phyloP scores from a whole-genome alignment of 2,888 invertebrate genomes.

The Lycocerus yunnanus region DNA sequence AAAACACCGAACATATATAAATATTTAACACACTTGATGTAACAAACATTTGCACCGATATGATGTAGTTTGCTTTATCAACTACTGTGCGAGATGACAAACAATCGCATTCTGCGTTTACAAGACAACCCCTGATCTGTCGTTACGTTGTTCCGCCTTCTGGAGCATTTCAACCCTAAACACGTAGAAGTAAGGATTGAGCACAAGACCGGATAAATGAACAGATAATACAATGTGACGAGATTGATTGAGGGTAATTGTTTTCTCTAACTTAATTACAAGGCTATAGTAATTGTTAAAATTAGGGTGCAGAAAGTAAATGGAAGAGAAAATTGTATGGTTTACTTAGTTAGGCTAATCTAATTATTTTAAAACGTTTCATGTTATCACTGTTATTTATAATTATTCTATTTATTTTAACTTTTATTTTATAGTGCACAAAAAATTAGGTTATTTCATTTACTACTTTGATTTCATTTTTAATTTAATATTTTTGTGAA shows the following conservation, averaged over 20 bases:
- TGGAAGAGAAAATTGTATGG: conserved; percentile 26
- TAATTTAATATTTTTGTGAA: too few relatives aligned
- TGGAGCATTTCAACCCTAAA: conserved; percentile 30
- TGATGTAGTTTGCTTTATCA: conserved; percentile 2
- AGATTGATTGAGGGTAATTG: conserved; percentile 38
- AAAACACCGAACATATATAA: not conserved
- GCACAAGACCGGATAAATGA: conserved; percentile 28
- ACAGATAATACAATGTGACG: conserved; percentile 36
- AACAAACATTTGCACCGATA: not conserved
- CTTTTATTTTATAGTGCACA: not conserved
- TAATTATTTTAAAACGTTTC: conserved; percentile 8
- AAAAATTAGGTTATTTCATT: not conserved
- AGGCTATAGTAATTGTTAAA: conserved; percentile 32
- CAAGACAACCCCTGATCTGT: conserved; percentile 27
- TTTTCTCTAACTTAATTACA: conserved; percentile 35
- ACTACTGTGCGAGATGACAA: conserved; percentile 22
- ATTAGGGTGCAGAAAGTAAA: conserved; percentile 26
- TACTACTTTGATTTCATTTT: not conserved
- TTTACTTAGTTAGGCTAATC: conserved; percentile 20
- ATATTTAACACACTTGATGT: not conserved
- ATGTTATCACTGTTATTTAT: not conserved
- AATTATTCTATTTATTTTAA: not conserved
- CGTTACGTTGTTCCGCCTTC: conserved; percentile 31
- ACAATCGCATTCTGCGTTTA: conserved; percentile 29
- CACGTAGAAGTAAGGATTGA: conserved; percentile 33